Conservation (phyloP, 2,888 invertebrate species). For the Fissipunctia ypsillon region DNA sequence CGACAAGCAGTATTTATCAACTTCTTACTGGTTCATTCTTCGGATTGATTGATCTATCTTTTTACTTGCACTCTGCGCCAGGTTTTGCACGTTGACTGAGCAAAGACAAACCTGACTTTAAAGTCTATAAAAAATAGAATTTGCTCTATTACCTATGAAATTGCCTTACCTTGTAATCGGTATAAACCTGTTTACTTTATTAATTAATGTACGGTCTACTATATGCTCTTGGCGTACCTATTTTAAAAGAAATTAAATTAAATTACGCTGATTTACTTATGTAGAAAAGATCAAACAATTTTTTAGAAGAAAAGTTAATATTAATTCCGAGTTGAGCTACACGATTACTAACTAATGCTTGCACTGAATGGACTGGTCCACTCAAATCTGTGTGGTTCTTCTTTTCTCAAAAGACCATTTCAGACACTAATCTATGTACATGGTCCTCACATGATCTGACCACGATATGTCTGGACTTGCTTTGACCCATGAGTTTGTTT, state of each 20-base stretch:
- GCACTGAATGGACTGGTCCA: no score
- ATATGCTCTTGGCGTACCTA: slow-evolving; percentile 1
- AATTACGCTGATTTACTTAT: background rate
- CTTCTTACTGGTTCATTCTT: slow-evolving; percentile 4
- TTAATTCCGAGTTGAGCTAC: no score
- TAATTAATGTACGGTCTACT: slow-evolving; percentile 12
- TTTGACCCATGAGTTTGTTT: no score
- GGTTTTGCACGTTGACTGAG: slow-evolving; percentile 71
- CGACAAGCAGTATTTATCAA: slow-evolving; percentile 57
- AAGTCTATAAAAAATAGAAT: slow-evolving; percentile 9
- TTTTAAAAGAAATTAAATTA: slow-evolving; percentile 7
- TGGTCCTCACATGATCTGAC: no score
- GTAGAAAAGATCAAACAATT: background rate
- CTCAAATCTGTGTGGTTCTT: no score
- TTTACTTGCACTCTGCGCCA: slow-evolving; percentile 78
- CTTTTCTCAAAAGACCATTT: no score
- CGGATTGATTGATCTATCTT: slow-evolving; percentile 75
- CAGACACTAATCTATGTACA: no score
- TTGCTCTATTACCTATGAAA: slow-evolving; percentile 11
- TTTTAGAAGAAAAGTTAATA: background rate
- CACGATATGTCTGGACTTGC: no score
- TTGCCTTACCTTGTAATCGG: slow-evolving; percentile 11
- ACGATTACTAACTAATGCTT: no score
- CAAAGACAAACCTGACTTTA: slow-evolving; percentile 45
- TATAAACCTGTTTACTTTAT: background rate